Evolutionary conservation across 2,113 vertebrate genomes (phyloP).

Genomic region (Nibea albiflora): DNA sequence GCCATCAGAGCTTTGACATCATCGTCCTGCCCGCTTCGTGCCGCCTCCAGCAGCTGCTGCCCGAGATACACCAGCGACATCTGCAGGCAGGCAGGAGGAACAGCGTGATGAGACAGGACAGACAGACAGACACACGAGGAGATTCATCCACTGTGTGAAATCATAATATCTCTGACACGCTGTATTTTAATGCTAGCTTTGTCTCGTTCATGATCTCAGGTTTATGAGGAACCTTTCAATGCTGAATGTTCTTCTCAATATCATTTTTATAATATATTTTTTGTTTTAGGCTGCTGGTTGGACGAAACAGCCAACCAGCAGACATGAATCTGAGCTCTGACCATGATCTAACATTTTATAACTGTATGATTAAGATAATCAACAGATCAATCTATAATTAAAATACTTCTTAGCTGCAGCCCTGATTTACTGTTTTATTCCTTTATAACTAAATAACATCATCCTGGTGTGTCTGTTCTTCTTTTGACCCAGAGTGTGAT

Average conservation of each 20-base stretch:
- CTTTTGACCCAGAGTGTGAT: too few relatives aligned
- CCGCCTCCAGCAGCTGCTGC: constrained; percentile 82
- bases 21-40: constrained; percentile 81
- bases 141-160: background rate
- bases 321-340: background rate
- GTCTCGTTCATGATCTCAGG: background rate
- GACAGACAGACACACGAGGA: background rate
- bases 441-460: too few relatives aligned
- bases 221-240: background rate
- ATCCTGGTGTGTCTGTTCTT: too few relatives aligned
- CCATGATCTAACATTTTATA: too few relatives aligned
- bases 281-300: background rate
- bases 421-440: background rate
- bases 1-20: constrained; percentile 86
- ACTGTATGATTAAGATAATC: background rate
- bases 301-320: background rate
- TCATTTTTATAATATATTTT: too few relatives aligned
- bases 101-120: background rate
- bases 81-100: constrained; percentile 62
- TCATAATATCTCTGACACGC: background rate
- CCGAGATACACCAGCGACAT: constrained; percentile 88
- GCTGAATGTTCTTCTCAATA: background rate
- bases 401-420: background rate
- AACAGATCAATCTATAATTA: background rate
- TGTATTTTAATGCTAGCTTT: background rate